Base-by-base conservation (phyloP, 2,888 invertebrate species). In the Lasioglossum pauxillum region DNA sequence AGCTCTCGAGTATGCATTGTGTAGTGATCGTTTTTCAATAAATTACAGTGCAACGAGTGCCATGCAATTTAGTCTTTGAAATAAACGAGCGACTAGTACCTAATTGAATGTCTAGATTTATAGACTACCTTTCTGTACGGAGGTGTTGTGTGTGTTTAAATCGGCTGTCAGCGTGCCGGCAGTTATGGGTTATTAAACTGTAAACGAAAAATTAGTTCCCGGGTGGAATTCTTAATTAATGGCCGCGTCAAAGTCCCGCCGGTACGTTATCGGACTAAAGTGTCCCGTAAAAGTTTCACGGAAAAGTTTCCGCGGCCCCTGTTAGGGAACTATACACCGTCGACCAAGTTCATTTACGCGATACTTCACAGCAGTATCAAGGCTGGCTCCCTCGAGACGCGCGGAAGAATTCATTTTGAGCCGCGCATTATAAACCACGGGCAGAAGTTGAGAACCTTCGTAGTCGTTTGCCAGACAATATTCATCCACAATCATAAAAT, bases 201-300 rank as follows among this genome's bases (percentile, higher is more conserved):
- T 80, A 80, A 89, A 83, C 87, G 85, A 89, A 89, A 89, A 89
- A 89, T 89, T 89, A 87, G 78, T 78, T 49, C 60, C 64, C 38
- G 71, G 27, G 60, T 60, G 83, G 80, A 88, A 88, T 86, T 71
- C 74, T 89, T 89, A 89, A 89, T 89, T 83, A 89, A 89, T 83
- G 87, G 64, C n/a, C 80, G 27, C 83, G 87, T 77, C 84, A 83
- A 88, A 87, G 78, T 82, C 72, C 27, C 77, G 78, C 27, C 27
- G 49, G 60, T 71, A 79, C 67, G 67, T 86, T 80, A 75, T 41
- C 31, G 71, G 60, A 64, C 53, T 49, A 57, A 86, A 79, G 78
- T 80, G 82, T 77, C 72, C 31, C 73, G 71, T 80, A 82, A 88
- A 88, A 83, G 53, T 83, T 77, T 64, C 38, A 23, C 7, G 80